Conservation (phyloP, 2,888 invertebrate species). For the Perizoma flavofasciatum region DNA sequence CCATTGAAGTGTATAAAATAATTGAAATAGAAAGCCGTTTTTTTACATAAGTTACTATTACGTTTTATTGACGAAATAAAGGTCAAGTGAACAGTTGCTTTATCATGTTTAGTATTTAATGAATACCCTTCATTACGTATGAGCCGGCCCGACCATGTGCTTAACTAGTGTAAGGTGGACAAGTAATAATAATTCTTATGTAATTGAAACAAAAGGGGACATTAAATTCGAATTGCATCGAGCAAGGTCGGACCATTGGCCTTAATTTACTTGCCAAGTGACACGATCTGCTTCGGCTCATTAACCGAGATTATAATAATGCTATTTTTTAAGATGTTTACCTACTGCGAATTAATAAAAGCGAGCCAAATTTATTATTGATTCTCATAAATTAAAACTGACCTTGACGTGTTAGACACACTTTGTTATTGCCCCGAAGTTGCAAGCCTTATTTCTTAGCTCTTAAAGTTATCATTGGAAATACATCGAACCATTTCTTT, state of each 20-base stretch:
- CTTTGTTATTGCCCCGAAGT: too few relatives aligned
- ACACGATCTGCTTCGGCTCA: conserved; percentile 46
- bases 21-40: conserved; percentile 5
- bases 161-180: conserved; percentile 60
- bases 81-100: conserved; percentile 12
- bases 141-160: conserved; percentile 40
- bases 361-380: too few relatives aligned
- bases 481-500: too few relatives aligned
- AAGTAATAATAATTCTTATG: conserved; percentile 46
- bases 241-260: conserved; percentile 52
- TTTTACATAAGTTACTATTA: conserved; percentile 4
- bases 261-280: conserved; percentile 48
- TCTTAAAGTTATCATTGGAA: too few relatives aligned
- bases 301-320: background rate
- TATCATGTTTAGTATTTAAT: conserved; percentile 24
- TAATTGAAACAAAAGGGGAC: conserved; percentile 57
- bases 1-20: too few relatives aligned
- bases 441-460: too few relatives aligned
- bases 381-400: too few relatives aligned
- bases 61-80: conserved; percentile 6
- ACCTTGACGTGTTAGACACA: too few relatives aligned
- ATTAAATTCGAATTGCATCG: conserved; percentile 57
- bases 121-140: conserved; percentile 30
- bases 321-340: background rate
- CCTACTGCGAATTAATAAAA: too few relatives aligned